Percentiles rank a stretch among this genome's conserved stretches.
Evolutionary conservation across 1,140 invertebrate genomes (phyloP).

Genomic region (Nebria ingens): DNA sequence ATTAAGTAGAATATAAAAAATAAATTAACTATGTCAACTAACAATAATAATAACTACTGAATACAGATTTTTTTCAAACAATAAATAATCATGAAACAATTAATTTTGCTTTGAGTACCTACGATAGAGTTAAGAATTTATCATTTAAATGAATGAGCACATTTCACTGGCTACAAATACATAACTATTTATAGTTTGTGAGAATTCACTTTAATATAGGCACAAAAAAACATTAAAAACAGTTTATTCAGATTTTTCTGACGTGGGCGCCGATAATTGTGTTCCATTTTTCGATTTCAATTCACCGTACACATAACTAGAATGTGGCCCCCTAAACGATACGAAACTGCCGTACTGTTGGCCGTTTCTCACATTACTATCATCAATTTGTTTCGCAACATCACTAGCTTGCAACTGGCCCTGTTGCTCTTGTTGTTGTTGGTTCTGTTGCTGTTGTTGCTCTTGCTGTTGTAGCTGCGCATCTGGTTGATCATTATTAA

Average conservation of each 20-base stretch:
- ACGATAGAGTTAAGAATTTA: neutral
- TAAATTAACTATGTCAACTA: neutral
- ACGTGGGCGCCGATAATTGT: neutral
- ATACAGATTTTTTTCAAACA: neutral
- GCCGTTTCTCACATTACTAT: slow-evolving; percentile 13
- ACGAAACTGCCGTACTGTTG: slow-evolving; percentile 23
- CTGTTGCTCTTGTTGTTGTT: neutral
- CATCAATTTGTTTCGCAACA: neutral
- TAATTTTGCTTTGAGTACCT: neutral
- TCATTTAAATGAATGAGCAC: neutral
- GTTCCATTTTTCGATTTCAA: slow-evolving; percentile 5
- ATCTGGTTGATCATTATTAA: slow-evolving; percentile 27
- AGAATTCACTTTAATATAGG: slow-evolving; percentile 3
- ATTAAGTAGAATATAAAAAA: neutral
- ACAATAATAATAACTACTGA: neutral
- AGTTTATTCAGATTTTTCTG: neutral
- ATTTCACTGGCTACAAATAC: neutral
- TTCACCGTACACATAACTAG: slow-evolving; percentile 19
- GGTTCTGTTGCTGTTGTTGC: neutral
- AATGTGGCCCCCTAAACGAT: slow-evolving; percentile 19
- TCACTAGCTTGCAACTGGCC: neutral
- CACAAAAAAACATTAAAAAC: too few species aligned
- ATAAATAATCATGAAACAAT: neutral
- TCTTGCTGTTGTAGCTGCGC: neutral
- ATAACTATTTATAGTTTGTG: neutral